Evolutionary conservation across 2,797 vertebrate genomes (phyloP).

Genomic region (Hyperoplus lanceolatus): DNA sequence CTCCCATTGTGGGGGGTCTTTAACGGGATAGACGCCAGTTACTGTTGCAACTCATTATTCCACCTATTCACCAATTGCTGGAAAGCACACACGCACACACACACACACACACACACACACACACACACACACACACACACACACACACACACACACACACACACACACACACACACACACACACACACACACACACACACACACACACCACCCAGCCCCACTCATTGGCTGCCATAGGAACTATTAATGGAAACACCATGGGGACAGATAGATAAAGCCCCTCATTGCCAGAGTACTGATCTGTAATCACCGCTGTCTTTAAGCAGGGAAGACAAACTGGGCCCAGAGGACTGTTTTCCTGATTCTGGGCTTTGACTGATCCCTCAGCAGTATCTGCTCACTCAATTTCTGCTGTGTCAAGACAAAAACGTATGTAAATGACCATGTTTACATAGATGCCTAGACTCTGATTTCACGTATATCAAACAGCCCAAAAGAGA

Average conservation of each 20-base stretch:
- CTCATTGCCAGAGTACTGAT: constrained; percentile 48
- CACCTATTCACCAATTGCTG: not conserved
- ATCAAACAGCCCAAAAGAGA: not conserved
- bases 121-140: no score
- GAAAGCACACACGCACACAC: not conserved
- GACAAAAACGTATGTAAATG: constrained; percentile 16
- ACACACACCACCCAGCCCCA: constrained; percentile 7
- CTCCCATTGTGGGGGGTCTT: not conserved
- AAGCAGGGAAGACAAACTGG: constrained; percentile 52
- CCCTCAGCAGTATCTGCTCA: constrained; percentile 21
- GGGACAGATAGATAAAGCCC: constrained; percentile 53
- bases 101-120: not conserved
- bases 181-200: constrained; percentile 10
- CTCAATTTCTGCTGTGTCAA: not conserved
- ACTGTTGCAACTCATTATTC: not conserved
- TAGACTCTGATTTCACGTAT: not conserved
- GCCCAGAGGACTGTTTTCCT: constrained; percentile 43
- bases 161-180: no score
- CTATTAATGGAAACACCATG: constrained; percentile 44
- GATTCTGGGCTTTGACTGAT: constrained; percentile 11
- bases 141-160: no score
- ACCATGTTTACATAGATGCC: constrained; percentile 10
- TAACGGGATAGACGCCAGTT: not conserved
- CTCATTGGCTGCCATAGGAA: not conserved
- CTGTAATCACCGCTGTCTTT: constrained; percentile 59